phyloP scores from a whole-genome alignment of 2,797 vertebrate genomes.

The Ataeniobius toweri region DNA sequence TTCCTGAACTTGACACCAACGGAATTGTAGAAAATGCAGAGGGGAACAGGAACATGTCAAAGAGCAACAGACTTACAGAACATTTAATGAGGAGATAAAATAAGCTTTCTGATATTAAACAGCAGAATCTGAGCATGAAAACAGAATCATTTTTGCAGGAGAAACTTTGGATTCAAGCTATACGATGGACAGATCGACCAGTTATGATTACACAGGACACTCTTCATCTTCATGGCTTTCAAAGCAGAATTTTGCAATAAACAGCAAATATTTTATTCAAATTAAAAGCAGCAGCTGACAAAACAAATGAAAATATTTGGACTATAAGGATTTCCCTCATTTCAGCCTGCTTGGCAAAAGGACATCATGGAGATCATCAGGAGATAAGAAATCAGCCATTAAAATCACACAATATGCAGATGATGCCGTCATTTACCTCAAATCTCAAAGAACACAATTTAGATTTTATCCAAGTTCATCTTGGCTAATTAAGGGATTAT shows the following conservation, averaged over 20 bases:
- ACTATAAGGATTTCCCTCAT: background rate
- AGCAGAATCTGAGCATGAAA: background rate
- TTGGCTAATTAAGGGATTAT: background rate
- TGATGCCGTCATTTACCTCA: background rate
- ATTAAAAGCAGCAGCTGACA: background rate
- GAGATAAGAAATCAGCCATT: background rate
- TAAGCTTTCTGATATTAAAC: background rate
- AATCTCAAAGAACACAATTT: background rate
- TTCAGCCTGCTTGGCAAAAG: background rate
- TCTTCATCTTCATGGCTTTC: background rate
- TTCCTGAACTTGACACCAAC: background rate
- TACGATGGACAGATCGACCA: background rate
- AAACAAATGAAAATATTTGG: background rate
- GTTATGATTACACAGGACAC: background rate
- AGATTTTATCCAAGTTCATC: background rate
- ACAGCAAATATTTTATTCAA: background rate
- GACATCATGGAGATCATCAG: conserved; percentile 17
- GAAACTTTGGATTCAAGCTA: background rate
- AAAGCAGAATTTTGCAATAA: background rate
- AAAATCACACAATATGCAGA: background rate
- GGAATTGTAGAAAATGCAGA: background rate
- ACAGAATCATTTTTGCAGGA: background rate
- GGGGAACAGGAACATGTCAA: background rate
- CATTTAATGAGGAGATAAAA: background rate
- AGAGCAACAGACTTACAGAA: background rate